phyloP scores from a whole-genome alignment of 2,888 invertebrate species.

The Drosophila cognata region DNA sequence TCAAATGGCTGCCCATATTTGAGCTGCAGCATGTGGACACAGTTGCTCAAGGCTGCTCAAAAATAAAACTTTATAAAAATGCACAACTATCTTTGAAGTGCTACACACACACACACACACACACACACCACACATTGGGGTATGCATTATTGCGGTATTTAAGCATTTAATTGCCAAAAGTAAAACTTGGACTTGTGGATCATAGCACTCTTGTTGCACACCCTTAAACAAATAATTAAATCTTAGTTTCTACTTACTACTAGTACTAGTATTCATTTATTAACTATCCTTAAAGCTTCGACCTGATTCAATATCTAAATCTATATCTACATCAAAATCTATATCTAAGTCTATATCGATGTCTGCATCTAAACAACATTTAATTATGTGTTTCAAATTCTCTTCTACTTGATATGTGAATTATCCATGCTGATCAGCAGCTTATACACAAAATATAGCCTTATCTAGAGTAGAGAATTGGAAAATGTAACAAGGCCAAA shows the following conservation, averaged over 20 bases:
- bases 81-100: slow-evolving; percentile 12
- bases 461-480: not conserved
- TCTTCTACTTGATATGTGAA: not conserved
- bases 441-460: not conserved
- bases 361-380: not conserved
- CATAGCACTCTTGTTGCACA: not conserved
- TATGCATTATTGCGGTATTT: slow-evolving; percentile 13
- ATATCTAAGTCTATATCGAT: not conserved
- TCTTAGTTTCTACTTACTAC: not conserved
- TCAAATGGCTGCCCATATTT: slow-evolving; percentile 51
- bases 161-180: slow-evolving; percentile 10
- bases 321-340: not conserved
- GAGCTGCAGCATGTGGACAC: slow-evolving; percentile 14
- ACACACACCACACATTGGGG: not conserved
- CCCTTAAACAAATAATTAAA: not conserved
- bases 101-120: not conserved
- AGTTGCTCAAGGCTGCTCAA: slow-evolving; percentile 11
- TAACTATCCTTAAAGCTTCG: not conserved
- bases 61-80: slow-evolving; percentile 36
- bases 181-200: not conserved
- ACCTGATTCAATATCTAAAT: not conserved
- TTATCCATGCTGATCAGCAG: not conserved
- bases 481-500: not conserved
- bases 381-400: not conserved
- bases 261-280: not conserved